Base-by-base conservation (phyloP, 2,888 invertebrate genomes). In the Marasmarcha lunaedactyla region DNA sequence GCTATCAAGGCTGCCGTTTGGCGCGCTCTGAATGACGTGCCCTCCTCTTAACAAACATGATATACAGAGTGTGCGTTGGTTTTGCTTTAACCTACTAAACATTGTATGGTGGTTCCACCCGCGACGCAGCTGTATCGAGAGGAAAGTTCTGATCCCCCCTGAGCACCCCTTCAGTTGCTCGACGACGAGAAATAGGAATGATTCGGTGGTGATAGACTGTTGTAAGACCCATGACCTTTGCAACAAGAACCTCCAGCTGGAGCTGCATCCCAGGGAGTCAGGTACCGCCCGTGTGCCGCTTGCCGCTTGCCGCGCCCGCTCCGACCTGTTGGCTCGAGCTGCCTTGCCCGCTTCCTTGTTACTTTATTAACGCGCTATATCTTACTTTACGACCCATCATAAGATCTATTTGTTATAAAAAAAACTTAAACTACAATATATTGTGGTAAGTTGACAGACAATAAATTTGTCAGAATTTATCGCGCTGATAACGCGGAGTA, bases 151-250 rank as follows among this genome's bases (percentile, higher is more conserved):
- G 84, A 87, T 90, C 74, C 92, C 92, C 73, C 87, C 87, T 79
- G 89, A 90, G 86, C 91, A 92, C 74, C 90, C 91, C 77, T 87
- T 92, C 87, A 86, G 90, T 87, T 93, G 93, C 87, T 89, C 90
- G 84, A 87, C 88, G 77, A 88, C 89, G 78, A 88, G 87, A 84
- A 86, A 86, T 84, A 86, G 86, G 84, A 91, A 90, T 86, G 88
- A 88, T 67, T 87, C 90, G 59, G 89, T 90, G 87, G 88, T 88
- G 85, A 90, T 92, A 86, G 86, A 88, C 71, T 93, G 93, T 89
- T 93, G 93, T 88, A 88, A 89, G 74, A 84, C 89, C 65, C 85
- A 52, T 57, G 78, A 87, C 85, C 89, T 88, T 88, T 92, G 92
- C 88, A 92, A 92, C 85, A 85, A 78, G 63, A 84, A 86, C 61